phyloP scores from a whole-genome alignment of 1,140 invertebrate genomes.

The Brevipalpus yothersi region DNA sequence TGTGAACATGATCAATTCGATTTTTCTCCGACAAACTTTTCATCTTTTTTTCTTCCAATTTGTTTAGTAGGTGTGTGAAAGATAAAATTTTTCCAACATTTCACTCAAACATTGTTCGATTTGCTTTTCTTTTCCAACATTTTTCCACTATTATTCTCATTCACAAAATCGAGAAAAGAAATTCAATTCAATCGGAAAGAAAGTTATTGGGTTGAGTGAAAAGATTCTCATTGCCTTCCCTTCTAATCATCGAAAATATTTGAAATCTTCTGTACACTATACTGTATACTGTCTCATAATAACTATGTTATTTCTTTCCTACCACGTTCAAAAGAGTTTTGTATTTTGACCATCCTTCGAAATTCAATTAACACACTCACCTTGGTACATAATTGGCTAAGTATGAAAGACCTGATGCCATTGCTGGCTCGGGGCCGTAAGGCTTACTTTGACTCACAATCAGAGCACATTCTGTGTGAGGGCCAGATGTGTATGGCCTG shows the following conservation, averaged over 20 bases:
- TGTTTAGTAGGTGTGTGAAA: background rate
- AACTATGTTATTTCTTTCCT: background rate
- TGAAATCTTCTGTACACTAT: background rate
- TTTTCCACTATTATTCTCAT: background rate
- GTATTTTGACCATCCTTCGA: background rate
- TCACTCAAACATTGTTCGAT: background rate
- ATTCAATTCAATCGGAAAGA: no score
- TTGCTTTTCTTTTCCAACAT: background rate
- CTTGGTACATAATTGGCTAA: conserved; percentile 15
- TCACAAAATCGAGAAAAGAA: no score
- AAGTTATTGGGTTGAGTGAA: background rate
- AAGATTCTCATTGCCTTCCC: background rate
- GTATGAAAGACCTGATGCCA: conserved; percentile 10
- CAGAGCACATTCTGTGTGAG: conserved; percentile 12
- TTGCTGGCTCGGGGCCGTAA: background rate
- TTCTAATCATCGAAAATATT: background rate
- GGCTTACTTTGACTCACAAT: conserved; percentile 8
- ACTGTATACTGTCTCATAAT: background rate
- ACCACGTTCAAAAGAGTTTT: background rate
- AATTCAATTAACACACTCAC: conserved; percentile 1
- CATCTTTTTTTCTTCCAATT: no score
- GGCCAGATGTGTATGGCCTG: conserved; percentile 10
- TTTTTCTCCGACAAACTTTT: no score
- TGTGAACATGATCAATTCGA: no score
- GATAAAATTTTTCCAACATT: background rate